Conservation (phyloP, 2,888 invertebrate genomes). For the Lasioglossum leucozonium region DNA sequence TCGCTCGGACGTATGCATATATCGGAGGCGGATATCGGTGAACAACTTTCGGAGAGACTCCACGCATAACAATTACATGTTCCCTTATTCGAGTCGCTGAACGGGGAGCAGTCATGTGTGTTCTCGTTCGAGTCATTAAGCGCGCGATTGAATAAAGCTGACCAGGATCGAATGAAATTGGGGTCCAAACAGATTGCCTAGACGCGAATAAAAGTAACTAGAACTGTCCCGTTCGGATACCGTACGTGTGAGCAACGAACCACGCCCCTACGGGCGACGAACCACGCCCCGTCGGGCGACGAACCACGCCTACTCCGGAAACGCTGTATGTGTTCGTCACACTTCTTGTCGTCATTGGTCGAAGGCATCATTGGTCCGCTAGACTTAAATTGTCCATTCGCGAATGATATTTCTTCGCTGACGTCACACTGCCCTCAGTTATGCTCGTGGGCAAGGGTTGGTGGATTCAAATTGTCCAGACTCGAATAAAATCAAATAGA, state of each 20-base stretch:
- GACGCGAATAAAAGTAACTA: background rate
- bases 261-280: no score
- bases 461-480: background rate
- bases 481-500: background rate
- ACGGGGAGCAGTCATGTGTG: background rate
- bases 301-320: no score
- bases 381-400: no score
- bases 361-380: no score
- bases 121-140: background rate
- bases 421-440: no score
- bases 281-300: no score
- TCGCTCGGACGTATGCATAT: background rate
- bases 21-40: background rate
- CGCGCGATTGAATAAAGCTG: background rate
- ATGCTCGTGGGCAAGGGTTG: no score
- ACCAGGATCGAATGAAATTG: background rate
- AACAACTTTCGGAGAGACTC: background rate
- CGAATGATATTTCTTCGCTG: no score
- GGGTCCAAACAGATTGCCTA: background rate
- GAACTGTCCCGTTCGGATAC: no score
- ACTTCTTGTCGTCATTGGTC: no score
- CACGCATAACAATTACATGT: background rate
- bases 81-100: background rate
- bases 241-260: no score
- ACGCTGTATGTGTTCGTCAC: no score